These are phyloP conservation scores for Diachasmimorpha longicaudata DNA, from an alignment of 1,140 invertebrate genomes.

Conservation along the genomic window DNA sequence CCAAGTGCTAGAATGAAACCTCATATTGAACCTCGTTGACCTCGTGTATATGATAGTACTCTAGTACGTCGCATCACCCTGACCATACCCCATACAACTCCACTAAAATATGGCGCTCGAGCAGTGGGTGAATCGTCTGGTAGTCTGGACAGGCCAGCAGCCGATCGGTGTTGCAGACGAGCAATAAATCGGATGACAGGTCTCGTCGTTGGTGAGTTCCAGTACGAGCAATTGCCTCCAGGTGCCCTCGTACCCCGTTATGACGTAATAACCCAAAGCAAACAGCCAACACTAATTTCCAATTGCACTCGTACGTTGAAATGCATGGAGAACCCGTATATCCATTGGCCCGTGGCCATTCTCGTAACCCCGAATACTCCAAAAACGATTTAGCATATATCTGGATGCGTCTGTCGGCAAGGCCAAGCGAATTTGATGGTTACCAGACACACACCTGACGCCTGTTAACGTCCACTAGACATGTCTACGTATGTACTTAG, in stretches of 20 bases:
- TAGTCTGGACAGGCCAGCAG: constrained; percentile 12
- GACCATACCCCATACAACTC: constrained; percentile 3
- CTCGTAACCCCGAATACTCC: constrained; percentile 15
- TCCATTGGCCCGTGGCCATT: constrained; percentile 1
- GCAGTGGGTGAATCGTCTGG: constrained; percentile 27
- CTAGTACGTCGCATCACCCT: neutral
- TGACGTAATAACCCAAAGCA: constrained; percentile 51
- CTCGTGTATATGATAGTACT: neutral
- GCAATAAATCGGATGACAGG: constrained; percentile 51
- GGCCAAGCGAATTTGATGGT: constrained; percentile 29
- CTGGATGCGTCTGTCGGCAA: neutral
- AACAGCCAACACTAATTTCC: constrained; percentile 44
- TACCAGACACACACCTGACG: constrained; percentile 41
- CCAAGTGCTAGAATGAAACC: too few relatives aligned
- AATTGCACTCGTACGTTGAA: constrained; percentile 7
- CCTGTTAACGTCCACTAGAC: constrained; percentile 43
- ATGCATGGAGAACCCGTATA: neutral
- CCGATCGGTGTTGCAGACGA: constrained; percentile 23
- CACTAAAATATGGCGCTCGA: neutral
- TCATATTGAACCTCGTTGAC: neutral
- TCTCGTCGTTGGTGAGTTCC: constrained; percentile 30
- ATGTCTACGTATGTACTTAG: constrained; percentile 30
- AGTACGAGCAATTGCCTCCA: constrained; percentile 45
- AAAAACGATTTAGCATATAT: constrained; percentile 15
- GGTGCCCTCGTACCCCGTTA: constrained; percentile 45